Evolutionary conservation across 2,888 invertebrate genomes (phyloP).

Genomic region (Balanococcus diminutus): DNA sequence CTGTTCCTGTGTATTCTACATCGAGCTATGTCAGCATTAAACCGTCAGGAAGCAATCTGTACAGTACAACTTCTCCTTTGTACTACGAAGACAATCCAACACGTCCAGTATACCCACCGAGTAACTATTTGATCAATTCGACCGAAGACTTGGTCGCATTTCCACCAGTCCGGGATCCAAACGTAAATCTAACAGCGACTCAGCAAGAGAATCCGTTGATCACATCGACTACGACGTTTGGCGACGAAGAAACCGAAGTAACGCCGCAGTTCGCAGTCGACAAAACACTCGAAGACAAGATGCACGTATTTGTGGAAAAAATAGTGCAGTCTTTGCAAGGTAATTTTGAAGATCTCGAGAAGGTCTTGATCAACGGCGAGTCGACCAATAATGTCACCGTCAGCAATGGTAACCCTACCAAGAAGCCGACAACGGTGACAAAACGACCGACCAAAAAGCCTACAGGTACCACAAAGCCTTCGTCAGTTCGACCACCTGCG

Average conservation of each 20-base stretch:
- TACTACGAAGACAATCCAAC: conserved; percentile 7
- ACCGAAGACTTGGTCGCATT: conserved; percentile 75
- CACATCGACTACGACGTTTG: conserved; percentile 59
- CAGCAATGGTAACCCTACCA: conserved; percentile 58
- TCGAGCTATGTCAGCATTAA: conserved; percentile 1
- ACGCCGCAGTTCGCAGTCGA: conserved; percentile 83
- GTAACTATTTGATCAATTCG: conserved; percentile 56
- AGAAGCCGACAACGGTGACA: conserved; percentile 59
- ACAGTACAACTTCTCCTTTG: background rate
- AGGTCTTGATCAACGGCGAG: conserved; percentile 70
- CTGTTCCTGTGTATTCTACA: background rate
- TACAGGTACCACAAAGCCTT: conserved; percentile 57
- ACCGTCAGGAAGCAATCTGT: conserved; percentile 4
- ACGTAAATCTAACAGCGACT: conserved; percentile 73
- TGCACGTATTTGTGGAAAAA: conserved; percentile 81
- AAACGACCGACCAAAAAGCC: conserved; percentile 59
- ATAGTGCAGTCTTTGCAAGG: conserved; percentile 82
- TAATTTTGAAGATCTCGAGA: conserved; percentile 80
- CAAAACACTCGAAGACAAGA: conserved; percentile 76
- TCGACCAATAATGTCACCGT: conserved; percentile 58
- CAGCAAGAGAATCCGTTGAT: conserved; percentile 61
- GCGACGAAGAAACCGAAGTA: conserved; percentile 69
- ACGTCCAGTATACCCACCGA: conserved; percentile 1
- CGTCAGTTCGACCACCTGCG: conserved; percentile 56
- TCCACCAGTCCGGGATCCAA: conserved; percentile 84